Evolutionary conservation across 37 sponge, comb jelly and placozoan genomes (phyloP), one percentile per base, ranked within the genome.

Genomic region (Theonella swinhoei): DNA sequence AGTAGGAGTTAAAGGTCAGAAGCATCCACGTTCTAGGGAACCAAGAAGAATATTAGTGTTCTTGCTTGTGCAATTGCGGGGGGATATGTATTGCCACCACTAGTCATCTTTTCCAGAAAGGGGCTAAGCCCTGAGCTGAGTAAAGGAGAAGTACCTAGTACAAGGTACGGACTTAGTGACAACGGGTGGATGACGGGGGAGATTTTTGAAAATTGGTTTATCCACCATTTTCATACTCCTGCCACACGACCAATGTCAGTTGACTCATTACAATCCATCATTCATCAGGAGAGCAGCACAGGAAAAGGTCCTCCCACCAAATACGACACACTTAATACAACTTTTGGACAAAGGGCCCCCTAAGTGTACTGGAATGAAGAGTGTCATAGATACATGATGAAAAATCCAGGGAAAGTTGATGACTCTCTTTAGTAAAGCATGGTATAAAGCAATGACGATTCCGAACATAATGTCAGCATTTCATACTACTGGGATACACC

Each of bases 381-480:
- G 68, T 80, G 81, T 80, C 70, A 20, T 62, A 32, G 29, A 33
- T 77, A 62, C 26, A 42, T 65, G 58, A 7, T 17, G 17, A 7
- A 11, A 9, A 5, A 61, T 61, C 35, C 79, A 66, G 81, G 40
- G 4, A 73, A 78, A 64, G 19, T 71, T 20, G 72, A 39, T 37
- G 30, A 5, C 42, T 3, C 25, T 82, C 20, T 82, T 82, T 36
- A 20, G 26, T 60, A 41, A 29, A 30, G 83, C 83, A 32, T 82
- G 73, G 83, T 14, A 9, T n/a, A 36, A 82, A 37, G 83, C 83
- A 36, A 82, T 82, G 83, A 82, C 73, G 4, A 26, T 37, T 31
- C 7, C 39, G 9, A 82, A 74, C 42, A 42, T 77, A 4, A 47
- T 39, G 3, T 22, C 47, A 26, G 74, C 62, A n/a, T 82, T 82